Conservation (phyloP, 2,888 invertebrate species). For the Girardia tigrina region DNA sequence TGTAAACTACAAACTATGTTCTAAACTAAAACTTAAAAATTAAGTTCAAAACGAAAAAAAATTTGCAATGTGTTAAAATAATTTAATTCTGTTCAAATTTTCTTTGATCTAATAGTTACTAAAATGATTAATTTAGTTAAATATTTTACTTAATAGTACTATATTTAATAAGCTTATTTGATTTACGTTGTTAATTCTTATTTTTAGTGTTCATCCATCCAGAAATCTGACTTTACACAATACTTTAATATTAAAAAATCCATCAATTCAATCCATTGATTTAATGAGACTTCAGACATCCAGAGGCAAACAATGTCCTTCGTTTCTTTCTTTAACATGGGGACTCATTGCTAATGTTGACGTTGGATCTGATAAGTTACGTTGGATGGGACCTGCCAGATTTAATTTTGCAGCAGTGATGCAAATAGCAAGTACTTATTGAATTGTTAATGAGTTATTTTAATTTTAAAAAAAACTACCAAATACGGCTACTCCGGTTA, state of each 20-base stretch:
- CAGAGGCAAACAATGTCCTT: not conserved
- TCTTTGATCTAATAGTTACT: no score
- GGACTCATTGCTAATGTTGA: conserved; percentile 10
- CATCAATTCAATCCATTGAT: not conserved
- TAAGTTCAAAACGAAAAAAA: no score
- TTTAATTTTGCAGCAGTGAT: not conserved
- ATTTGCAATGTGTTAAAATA: no score
- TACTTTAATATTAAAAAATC: conserved; percentile 1
- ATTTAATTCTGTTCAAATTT: no score
- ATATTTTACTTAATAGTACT: no score
- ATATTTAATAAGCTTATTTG: no score
- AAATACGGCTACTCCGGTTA: no score
- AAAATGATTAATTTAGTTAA: no score
- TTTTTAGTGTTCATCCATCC: not conserved
- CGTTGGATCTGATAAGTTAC: conserved; percentile 2
- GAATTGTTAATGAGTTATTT: no score
- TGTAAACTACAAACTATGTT: no score
- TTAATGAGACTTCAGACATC: not conserved
- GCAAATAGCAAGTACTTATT: not conserved
- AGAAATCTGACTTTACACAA: not conserved
- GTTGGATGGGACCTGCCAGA: not conserved
- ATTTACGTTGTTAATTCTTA: not conserved
- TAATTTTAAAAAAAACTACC: no score
- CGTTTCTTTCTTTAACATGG: conserved; percentile 6
- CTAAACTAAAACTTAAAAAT: no score